These are phyloP conservation scores for Erebia palarica DNA, from an alignment of 2,888 invertebrate genomes.

Conservation along the genomic window DNA sequence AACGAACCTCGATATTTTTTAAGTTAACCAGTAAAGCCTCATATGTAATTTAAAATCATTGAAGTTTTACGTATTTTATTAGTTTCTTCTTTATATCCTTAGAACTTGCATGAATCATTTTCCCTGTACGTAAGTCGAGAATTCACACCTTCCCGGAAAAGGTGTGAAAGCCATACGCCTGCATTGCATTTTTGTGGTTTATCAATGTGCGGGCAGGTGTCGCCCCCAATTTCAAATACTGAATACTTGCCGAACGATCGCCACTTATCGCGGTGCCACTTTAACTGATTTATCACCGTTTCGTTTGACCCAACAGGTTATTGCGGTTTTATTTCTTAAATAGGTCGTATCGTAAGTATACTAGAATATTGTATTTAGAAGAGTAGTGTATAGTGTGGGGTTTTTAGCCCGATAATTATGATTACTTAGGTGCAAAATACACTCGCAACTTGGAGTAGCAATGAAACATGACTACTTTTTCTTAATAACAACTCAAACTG, in stretches of 20 bases:
- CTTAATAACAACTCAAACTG: no score
- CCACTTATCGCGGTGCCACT: slow-evolving; percentile 58
- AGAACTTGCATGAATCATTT: background rate
- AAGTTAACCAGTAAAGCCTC: no score
- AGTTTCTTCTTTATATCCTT: background rate
- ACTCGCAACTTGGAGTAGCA: no score
- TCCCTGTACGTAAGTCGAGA: background rate
- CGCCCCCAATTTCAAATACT: slow-evolving; percentile 64
- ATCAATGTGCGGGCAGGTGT: slow-evolving; percentile 53
- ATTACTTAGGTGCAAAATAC: no score
- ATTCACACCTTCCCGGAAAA: slow-evolving; percentile 6
- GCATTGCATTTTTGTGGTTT: slow-evolving; percentile 39
- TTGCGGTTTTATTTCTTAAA: slow-evolving; percentile 28
- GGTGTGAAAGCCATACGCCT: slow-evolving; percentile 7
- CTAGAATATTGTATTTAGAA: background rate
- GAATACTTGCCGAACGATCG: slow-evolving; percentile 52
- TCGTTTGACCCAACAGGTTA: slow-evolving; percentile 38
- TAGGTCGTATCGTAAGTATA: slow-evolving; percentile 13
- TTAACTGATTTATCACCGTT: slow-evolving; percentile 43
- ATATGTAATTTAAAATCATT: no score
- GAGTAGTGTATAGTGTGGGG: background rate
- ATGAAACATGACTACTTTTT: no score
- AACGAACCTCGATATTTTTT: no score
- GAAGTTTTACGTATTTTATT: no score
- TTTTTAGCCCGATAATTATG: background rate